Conservation (phyloP, 2,888 invertebrate genomes). For the Dioctria linearis region DNA sequence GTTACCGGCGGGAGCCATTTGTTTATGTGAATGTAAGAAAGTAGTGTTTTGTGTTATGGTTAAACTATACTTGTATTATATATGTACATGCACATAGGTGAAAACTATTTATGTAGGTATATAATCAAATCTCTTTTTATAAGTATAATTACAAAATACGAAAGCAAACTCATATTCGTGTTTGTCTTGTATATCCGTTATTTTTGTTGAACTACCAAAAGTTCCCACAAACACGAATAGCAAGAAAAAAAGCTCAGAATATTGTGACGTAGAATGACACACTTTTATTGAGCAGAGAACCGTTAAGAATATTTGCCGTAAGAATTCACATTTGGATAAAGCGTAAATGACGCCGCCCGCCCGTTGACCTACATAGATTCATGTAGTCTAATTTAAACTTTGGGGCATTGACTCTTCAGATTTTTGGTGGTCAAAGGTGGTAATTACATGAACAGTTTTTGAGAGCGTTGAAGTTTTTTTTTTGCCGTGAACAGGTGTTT, state of each 20-base stretch:
- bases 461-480: no score
- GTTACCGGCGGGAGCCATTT: constrained; percentile 36
- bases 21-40: constrained; percentile 43
- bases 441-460: background rate
- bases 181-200: background rate
- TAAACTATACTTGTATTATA: background rate
- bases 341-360: background rate
- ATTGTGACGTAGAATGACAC: constrained; percentile 7
- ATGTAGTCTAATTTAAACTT: background rate
- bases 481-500: no score
- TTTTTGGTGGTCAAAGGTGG: background rate
- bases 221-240: background rate
- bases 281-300: constrained; percentile 10
- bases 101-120: background rate
- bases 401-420: no score
- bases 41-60: background rate
- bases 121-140: background rate
- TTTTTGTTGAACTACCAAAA: background rate
- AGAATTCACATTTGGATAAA: constrained; percentile 1
- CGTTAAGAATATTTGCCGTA: constrained; percentile 18
- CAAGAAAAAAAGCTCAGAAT: background rate
- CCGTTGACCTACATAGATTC: background rate
- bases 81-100: background rate
- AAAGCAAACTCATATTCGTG: background rate
- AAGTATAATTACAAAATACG: background rate